Evolutionary conservation across 2,113 vertebrate species (phyloP), one percentile per base, ranked within the genome.

Genomic region (Ctenomys sociabilis): DNA sequence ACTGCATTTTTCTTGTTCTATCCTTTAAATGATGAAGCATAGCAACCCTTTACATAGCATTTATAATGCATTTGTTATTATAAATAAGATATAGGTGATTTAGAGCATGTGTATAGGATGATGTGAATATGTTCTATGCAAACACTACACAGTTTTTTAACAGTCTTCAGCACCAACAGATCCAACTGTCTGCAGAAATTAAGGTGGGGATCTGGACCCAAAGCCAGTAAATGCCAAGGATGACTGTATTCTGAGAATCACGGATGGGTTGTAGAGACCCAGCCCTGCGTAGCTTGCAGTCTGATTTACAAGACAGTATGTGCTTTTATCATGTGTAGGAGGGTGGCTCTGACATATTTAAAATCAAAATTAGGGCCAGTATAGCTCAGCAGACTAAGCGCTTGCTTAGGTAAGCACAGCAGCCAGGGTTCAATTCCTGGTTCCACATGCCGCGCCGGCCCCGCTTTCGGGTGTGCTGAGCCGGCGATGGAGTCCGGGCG

Each of bases 341-440:
- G 26, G 59, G 12, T 4, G 4, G 26, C 82, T 91, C 16, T 37
- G 30, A 89, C 28, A 89, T 87, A 84, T 21, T 28, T 32, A 66
- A 88, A 24, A 77, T 90, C 32, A 93, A 93, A 97, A 54, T 86
- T 82, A 95, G n/a, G n/a, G n/a, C n/a, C n/a, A n/a, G n/a, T n/a
- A n/a, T n/a, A n/a, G n/a, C n/a, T n/a, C n/a, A n/a, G n/a, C n/a
- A n/a, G n/a, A n/a, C n/a, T n/a, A n/a, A n/a, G n/a, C n/a, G n/a
- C n/a, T n/a, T n/a, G n/a, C n/a, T n/a, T n/a, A n/a, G n/a, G n/a
- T n/a, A n/a, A n/a, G n/a, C n/a, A n/a, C n/a, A n/a, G n/a, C n/a
- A n/a, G n/a, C n/a, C n/a, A n/a, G n/a, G n/a, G n/a, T n/a, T n/a
- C n/a, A n/a, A n/a, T n/a, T n/a, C n/a, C n/a, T n/a, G n/a, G n/a